phyloP scores from a whole-genome alignment of 1,140 invertebrate genomes.

The Microvelia longipes region DNA sequence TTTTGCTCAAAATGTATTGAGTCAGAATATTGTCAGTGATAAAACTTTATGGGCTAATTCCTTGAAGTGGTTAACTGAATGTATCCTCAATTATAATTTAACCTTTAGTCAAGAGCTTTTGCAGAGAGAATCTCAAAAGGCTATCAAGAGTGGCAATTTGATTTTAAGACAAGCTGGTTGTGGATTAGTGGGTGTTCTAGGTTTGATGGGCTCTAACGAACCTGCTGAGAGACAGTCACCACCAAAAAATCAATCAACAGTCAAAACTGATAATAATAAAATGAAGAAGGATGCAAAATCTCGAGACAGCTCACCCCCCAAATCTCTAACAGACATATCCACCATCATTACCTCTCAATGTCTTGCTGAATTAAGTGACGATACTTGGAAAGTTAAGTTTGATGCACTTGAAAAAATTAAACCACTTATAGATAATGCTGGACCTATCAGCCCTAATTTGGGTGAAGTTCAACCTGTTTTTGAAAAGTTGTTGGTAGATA shows the following conservation, averaged over 20 bases:
- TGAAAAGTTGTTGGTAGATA: slow-evolving; percentile 58
- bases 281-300: neutral
- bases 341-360: slow-evolving; percentile 27
- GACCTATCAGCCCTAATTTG: slow-evolving; percentile 63
- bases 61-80: neutral
- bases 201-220: neutral
- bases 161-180: slow-evolving; percentile 9
- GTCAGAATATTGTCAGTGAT: neutral
- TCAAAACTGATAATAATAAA: too few relatives aligned
- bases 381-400: slow-evolving; percentile 86
- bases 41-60: neutral
- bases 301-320: neutral
- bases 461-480: slow-evolving; percentile 69
- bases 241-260: neutral
- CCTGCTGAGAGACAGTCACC: neutral
- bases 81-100: neutral
- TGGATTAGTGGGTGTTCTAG: slow-evolving; percentile 4
- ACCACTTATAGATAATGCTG: slow-evolving; percentile 54
- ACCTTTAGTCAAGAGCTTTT: slow-evolving; percentile 2
- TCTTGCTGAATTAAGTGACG: slow-evolving; percentile 69
- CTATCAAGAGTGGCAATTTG: neutral
- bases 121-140: neutral
- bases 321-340: neutral
- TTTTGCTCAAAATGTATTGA: neutral
- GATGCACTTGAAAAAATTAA: slow-evolving; percentile 67